Percentiles rank a stretch among this genome's conserved stretches.
These are phyloP conservation scores for Balearica regulorum DNA, from an alignment of 2,797 vertebrate species.

Conservation along the genomic window DNA sequence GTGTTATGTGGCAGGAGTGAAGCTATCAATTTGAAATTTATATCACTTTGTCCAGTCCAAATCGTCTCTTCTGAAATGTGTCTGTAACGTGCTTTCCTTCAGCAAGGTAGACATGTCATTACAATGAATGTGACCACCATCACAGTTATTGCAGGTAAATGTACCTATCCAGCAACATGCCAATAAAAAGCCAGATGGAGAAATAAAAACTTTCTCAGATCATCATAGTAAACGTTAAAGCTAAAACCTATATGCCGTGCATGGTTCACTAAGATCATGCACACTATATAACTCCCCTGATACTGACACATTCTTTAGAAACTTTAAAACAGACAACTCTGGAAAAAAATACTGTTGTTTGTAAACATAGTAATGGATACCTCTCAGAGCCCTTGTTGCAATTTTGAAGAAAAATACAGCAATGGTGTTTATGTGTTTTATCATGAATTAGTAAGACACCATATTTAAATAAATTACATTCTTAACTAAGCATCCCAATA, in stretches of 20 bases:
- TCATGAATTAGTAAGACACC: background rate
- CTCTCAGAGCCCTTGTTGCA: background rate
- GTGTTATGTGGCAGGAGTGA: background rate
- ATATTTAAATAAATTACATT: background rate
- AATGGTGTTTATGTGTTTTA: background rate
- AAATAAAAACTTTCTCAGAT: background rate
- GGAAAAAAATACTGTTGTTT: background rate
- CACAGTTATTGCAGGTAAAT: background rate
- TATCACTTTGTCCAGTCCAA: background rate
- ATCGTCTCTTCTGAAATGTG: background rate
- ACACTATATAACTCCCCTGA: background rate
- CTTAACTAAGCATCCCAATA: background rate
- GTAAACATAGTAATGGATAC: background rate
- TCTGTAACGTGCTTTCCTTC: background rate
- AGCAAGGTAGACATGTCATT: background rate
- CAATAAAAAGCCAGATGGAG: background rate
- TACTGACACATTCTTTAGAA: background rate
- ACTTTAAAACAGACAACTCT: background rate
- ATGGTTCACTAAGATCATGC: background rate
- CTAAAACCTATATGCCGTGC: background rate
- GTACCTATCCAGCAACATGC: background rate
- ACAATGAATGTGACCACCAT: background rate
- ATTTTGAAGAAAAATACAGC: background rate
- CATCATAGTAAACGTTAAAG: background rate
- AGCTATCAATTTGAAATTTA: slow-evolving; percentile 17